A percentile compares a stretch with the other conserved stretches of the same genome.
phyloP scores from a whole-genome alignment of 1,140 invertebrate genomes.

The Hormaphis cornu region DNA sequence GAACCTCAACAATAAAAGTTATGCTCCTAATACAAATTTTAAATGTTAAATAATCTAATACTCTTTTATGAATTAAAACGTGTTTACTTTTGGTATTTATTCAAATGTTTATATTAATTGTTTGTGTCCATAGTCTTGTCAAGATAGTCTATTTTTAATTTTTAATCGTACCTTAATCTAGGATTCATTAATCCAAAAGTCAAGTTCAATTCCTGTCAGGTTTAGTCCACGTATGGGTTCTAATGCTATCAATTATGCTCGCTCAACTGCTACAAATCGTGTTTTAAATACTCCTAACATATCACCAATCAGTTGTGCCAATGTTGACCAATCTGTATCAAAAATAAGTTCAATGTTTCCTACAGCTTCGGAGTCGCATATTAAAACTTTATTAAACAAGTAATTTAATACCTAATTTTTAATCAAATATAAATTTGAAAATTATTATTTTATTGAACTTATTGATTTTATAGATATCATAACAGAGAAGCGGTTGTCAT shows the following conservation, averaged over 20 bases:
- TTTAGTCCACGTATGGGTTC: conserved; percentile 42
- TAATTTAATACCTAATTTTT: conserved; percentile 44
- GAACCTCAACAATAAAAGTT: too few relatives aligned
- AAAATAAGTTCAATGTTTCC: conserved; percentile 86
- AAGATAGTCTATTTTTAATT: too few relatives aligned
- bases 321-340: conserved; percentile 57
- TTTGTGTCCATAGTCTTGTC: too few relatives aligned
- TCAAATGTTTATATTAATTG: too few relatives aligned
- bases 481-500: conserved; percentile 85
- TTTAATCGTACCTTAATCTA: too few relatives aligned
- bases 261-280: conserved; percentile 42
- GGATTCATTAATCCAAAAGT: conserved; percentile 42
- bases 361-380: conserved; percentile 77
- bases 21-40: too few relatives aligned
- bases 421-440: neutral
- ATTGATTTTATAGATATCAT: conserved; percentile 58
- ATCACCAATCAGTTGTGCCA: conserved; percentile 36
- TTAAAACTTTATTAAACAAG: conserved; percentile 77
- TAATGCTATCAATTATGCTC: conserved; percentile 45
- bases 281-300: conserved; percentile 44
- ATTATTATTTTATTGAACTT: neutral
- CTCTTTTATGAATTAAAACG: too few relatives aligned
- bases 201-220: conserved; percentile 39
- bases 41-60: too few relatives aligned
- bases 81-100: too few relatives aligned